These are phyloP conservation scores for Leguminivora glycinivorella DNA, from an alignment of 1,140 invertebrate genomes.

Conservation along the genomic window DNA sequence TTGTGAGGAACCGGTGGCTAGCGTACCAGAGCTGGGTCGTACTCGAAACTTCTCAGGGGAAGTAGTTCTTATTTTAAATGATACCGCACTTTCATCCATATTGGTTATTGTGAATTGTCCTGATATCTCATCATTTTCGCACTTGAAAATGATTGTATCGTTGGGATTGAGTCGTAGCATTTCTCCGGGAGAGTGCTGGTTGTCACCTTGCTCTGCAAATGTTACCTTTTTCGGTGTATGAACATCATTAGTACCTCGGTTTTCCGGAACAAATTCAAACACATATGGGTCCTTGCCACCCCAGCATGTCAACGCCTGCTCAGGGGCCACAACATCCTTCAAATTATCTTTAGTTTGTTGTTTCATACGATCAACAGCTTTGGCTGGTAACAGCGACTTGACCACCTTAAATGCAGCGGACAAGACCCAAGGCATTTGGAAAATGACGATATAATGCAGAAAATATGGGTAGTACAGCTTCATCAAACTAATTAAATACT, in stretches of 20 bases:
- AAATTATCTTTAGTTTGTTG: slow-evolving; percentile 90
- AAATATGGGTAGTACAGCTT: slow-evolving; percentile 95
- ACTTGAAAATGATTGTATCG: slow-evolving; percentile 83
- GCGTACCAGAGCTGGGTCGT: slow-evolving; percentile 88
- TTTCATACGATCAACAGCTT: slow-evolving; percentile 94
- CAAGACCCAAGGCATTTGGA: slow-evolving; percentile 96
- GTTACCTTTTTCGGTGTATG: slow-evolving; percentile 76
- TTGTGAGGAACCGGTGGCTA: slow-evolving; percentile 81
- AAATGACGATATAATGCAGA: slow-evolving; percentile 94
- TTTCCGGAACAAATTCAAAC: slow-evolving; percentile 86
- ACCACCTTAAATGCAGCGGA: slow-evolving; percentile 96
- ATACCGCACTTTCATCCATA: slow-evolving; percentile 81
- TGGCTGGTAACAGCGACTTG: slow-evolving; percentile 92
- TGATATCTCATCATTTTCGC: slow-evolving; percentile 81
- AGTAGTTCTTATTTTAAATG: slow-evolving; percentile 88
- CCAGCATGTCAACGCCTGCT: slow-evolving; percentile 89
- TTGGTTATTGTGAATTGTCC: slow-evolving; percentile 85
- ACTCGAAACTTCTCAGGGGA: slow-evolving; percentile 95
- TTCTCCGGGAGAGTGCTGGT: slow-evolving; percentile 62
- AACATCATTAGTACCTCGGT: slow-evolving; percentile 46
- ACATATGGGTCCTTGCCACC: slow-evolving; percentile 90
- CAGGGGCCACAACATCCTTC: slow-evolving; percentile 86
- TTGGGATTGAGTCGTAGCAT: slow-evolving; percentile 79
- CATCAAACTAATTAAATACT: slow-evolving; percentile 92
- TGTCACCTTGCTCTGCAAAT: slow-evolving; percentile 74